Evolutionary conservation across 1,140 invertebrate genomes (phyloP).

Genomic region (Neodiprion lecontei): DNA sequence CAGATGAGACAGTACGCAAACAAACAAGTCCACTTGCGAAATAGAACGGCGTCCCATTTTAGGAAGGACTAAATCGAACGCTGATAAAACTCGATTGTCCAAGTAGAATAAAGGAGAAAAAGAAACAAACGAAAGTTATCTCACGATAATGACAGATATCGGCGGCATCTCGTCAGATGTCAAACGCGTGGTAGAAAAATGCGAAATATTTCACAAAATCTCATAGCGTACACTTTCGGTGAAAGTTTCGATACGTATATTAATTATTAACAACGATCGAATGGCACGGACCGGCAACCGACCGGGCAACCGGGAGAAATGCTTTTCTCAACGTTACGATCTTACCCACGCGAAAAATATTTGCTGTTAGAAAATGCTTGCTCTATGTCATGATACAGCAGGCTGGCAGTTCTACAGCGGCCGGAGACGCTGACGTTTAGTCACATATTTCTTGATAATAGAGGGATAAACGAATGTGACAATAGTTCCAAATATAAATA

Average conservation of each 20-base stretch:
- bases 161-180: not conserved
- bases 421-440: conserved; percentile 15
- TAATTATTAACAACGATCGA: too few relatives aligned
- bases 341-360: not conserved
- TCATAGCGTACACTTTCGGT: not conserved
- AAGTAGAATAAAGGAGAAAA: too few relatives aligned
- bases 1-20: conserved; percentile 47
- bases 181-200: conserved; percentile 2
- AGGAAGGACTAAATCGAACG: not conserved
- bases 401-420: not conserved
- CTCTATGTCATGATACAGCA: conserved; percentile 12
- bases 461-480: conserved; percentile 40
- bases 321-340: too few relatives aligned
- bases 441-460: conserved; percentile 31
- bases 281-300: too few relatives aligned
- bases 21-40: conserved; percentile 42
- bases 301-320: too few relatives aligned
- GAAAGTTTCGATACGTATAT: not conserved
- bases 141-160: too few relatives aligned
- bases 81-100: too few relatives aligned
- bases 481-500: conserved; percentile 36
- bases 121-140: too few relatives aligned
- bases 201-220: not conserved
- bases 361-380: not conserved
- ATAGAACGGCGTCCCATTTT: conserved; percentile 23